These are phyloP conservation scores for Naso thynnoides DNA, from an alignment of 2,797 vertebrate species.

Conservation along the genomic window DNA sequence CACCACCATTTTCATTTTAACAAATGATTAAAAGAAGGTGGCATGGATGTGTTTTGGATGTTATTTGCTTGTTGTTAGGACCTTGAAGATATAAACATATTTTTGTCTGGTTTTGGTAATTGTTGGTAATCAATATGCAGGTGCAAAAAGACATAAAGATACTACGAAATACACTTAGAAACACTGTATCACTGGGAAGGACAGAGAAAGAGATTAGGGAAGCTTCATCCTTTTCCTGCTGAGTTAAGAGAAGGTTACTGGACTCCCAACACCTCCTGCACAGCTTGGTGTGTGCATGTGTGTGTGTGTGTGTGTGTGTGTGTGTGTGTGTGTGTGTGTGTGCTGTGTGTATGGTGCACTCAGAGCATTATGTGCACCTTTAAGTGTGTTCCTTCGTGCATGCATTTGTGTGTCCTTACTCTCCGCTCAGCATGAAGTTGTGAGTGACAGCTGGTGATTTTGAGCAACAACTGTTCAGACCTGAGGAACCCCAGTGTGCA, in stretches of 20 bases:
- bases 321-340: slow-evolving; percentile 26
- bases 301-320: slow-evolving; percentile 23
- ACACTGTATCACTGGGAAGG: background rate
- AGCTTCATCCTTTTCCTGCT: slow-evolving; percentile 66
- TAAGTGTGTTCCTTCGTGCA: slow-evolving; percentile 16
- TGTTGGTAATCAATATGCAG: too few species aligned
- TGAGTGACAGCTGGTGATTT: slow-evolving; percentile 79
- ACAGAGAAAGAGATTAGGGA: slow-evolving; percentile 26
- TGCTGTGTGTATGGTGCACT: too few species aligned
- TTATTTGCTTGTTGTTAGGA: too few species aligned
- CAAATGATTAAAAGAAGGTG: too few species aligned
- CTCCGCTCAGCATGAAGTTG: slow-evolving; percentile 61
- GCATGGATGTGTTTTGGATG: too few species aligned
- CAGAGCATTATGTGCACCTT: slow-evolving; percentile 20
- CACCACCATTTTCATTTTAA: too few species aligned
- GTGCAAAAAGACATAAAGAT: background rate
- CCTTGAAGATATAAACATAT: too few species aligned
- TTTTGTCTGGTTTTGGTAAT: too few species aligned
- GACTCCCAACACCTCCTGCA: slow-evolving; percentile 56
- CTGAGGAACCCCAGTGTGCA: slow-evolving; percentile 59
- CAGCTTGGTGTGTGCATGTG: slow-evolving; percentile 39
- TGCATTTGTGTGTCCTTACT: slow-evolving; percentile 49
- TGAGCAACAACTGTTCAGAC: slow-evolving; percentile 63
- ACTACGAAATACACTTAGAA: background rate
- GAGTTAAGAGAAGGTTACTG: slow-evolving; percentile 72